Evolutionary conservation across 1,140 invertebrate species (phyloP).

Genomic region (Neuroterus valhalla): DNA sequence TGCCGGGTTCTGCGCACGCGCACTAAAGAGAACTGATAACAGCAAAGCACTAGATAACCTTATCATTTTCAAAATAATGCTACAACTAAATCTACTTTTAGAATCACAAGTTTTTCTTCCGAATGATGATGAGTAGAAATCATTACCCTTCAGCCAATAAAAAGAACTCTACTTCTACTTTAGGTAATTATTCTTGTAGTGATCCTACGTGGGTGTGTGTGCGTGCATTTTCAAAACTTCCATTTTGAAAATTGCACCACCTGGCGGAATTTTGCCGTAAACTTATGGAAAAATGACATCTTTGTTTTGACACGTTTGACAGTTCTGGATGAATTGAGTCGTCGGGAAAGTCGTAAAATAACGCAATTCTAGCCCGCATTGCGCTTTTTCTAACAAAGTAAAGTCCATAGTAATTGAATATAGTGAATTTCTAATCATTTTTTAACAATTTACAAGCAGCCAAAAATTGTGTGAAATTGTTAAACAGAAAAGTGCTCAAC

Average conservation of each 20-base stretch:
- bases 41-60: background rate
- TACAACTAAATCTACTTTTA: conserved; percentile 3
- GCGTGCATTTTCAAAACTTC: conserved; percentile 34
- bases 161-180: conserved; percentile 2
- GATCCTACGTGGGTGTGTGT: conserved; percentile 28
- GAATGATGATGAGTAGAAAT: background rate
- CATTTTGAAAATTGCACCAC: conserved; percentile 48
- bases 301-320: background rate
- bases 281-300: background rate
- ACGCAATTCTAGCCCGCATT: no score
- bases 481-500: conserved; percentile 4
- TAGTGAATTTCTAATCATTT: no score
- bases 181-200: conserved; percentile 12
- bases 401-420: no score
- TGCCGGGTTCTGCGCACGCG: conserved; percentile 48
- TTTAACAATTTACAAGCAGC: no score
- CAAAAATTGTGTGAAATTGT: background rate
- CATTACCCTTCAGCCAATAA: background rate
- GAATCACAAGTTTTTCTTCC: background rate
- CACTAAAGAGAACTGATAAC: conserved; percentile 11
- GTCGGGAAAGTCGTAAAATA: background rate
- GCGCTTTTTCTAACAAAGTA: no score
- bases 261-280: conserved; percentile 36
- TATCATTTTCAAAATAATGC: conserved; percentile 32
- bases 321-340: background rate